Percentiles rank a stretch among this genome's conserved stretches.
Evolutionary conservation across 1,140 invertebrate species (phyloP).

Genomic region (Drosophila biarmipes): DNA sequence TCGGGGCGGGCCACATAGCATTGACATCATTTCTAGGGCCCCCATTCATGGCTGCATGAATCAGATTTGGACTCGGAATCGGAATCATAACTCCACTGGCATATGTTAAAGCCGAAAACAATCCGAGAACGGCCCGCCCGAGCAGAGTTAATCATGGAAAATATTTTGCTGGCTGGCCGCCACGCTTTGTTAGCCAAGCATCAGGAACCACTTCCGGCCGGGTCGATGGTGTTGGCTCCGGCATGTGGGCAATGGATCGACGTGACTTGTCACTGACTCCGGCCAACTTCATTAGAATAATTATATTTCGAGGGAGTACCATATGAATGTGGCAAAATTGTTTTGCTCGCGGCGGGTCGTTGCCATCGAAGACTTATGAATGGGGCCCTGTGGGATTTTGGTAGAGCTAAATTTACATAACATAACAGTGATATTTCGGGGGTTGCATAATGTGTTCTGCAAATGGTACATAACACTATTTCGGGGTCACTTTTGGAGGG

Average conservation of each 20-base stretch:
- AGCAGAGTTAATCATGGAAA: slow-evolving; percentile 73
- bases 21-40: slow-evolving; percentile 77
- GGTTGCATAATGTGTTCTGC: slow-evolving; percentile 30
- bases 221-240: slow-evolving; percentile 25
- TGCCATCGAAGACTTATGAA: slow-evolving; percentile 45
- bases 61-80: slow-evolving; percentile 51
- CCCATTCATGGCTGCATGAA: slow-evolving; percentile 49
- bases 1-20: slow-evolving; percentile 61
- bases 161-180: slow-evolving; percentile 71
- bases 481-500: slow-evolving; percentile 19
- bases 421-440: slow-evolving; percentile 26
- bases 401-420: slow-evolving; percentile 18
- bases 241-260: slow-evolving; percentile 29
- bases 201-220: slow-evolving; percentile 83
- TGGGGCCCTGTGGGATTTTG: slow-evolving; percentile 6
- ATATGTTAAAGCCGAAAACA: slow-evolving; percentile 11
- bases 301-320: slow-evolving; percentile 57
- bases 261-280: slow-evolving; percentile 60
- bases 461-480: slow-evolving; percentile 14
- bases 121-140: slow-evolving; percentile 16
- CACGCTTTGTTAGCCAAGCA: slow-evolving; percentile 84
- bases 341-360: slow-evolving; percentile 57
- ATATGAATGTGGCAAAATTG: slow-evolving; percentile 40
- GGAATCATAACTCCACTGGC: slow-evolving; percentile 56
- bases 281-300: slow-evolving; percentile 78